Percentiles rank a stretch among this genome's conserved stretches.
These are phyloP conservation scores for Cydia splendana DNA, from an alignment of 1,140 invertebrate species.

Conservation along the genomic window DNA sequence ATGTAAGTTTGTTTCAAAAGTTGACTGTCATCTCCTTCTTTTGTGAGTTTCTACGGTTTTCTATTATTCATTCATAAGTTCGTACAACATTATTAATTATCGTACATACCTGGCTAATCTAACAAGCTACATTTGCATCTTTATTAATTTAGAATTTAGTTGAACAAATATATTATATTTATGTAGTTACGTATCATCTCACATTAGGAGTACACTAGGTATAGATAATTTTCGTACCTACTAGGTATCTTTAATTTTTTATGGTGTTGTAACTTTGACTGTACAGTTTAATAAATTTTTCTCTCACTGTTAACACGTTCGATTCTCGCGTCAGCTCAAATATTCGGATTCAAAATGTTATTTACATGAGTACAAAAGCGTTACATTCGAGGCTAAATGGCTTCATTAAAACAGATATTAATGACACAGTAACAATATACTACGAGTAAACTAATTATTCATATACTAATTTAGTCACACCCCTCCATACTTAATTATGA, in stretches of 20 bases:
- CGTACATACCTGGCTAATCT: neutral
- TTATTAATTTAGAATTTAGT: too few species aligned
- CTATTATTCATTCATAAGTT: too few species aligned
- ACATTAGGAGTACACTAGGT: too few species aligned
- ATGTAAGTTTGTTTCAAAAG: too few species aligned
- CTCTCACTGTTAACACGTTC: neutral
- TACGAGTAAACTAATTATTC: neutral
- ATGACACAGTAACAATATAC: neutral
- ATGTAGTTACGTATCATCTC: too few species aligned
- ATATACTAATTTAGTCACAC: neutral
- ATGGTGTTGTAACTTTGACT: neutral
- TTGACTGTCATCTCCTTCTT: too few species aligned
- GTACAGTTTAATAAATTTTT: neutral
- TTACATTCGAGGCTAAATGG: constrained; percentile 14
- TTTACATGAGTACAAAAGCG: constrained; percentile 8
- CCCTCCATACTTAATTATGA: neutral
- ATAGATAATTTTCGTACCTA: too few species aligned
- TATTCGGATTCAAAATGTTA: constrained; percentile 14
- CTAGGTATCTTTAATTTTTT: neutral
- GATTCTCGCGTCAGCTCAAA: constrained; percentile 12
- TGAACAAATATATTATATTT: too few species aligned
- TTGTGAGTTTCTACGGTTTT: too few species aligned
- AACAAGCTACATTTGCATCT: too few species aligned
- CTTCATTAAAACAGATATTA: constrained; percentile 10
- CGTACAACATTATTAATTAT: neutral